Conservation (phyloP, 2,888 invertebrate species). For the Chymomyza caudatula region DNA sequence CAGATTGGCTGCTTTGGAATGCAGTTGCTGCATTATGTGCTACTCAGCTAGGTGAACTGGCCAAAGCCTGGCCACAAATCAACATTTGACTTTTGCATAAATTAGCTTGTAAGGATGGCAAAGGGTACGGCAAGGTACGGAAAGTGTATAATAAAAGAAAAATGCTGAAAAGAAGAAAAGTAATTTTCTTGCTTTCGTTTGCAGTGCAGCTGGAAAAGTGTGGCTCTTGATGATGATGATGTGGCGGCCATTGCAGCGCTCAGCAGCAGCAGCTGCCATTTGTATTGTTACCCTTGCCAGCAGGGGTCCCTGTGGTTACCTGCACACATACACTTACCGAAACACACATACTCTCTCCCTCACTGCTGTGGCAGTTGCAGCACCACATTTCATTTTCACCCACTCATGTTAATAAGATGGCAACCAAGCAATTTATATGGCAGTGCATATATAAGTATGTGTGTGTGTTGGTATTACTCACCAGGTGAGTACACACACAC, state of each 20-base stretch:
- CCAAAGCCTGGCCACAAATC: constrained; percentile 59
- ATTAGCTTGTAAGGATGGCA: constrained; percentile 45
- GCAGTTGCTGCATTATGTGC: neutral
- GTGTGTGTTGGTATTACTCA: neutral
- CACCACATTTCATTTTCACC: neutral
- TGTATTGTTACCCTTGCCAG: neutral
- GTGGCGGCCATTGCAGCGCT: neutral
- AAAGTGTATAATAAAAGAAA: constrained; percentile 32
- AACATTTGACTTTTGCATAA: constrained; percentile 73
- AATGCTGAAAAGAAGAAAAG: constrained; percentile 41
- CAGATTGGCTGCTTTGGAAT: constrained; percentile 2
- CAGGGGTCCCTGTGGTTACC: neutral
- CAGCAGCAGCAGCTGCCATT: neutral
- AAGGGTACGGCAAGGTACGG: constrained; percentile 37
- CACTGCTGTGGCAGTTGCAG: constrained; percentile 9
- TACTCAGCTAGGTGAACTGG: neutral
- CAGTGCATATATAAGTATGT: constrained; percentile 15
- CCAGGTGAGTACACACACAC: too few relatives aligned
- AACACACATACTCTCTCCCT: neutral
- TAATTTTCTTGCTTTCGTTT: constrained; percentile 61
- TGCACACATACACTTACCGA: neutral
- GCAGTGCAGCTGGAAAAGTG: constrained; percentile 50
- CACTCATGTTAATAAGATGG: constrained; percentile 35
- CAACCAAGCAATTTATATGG: constrained; percentile 5
- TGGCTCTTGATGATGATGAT: neutral